phyloP scores from a whole-genome alignment of 2,888 invertebrate genomes.

The Smittia aterrima region DNA sequence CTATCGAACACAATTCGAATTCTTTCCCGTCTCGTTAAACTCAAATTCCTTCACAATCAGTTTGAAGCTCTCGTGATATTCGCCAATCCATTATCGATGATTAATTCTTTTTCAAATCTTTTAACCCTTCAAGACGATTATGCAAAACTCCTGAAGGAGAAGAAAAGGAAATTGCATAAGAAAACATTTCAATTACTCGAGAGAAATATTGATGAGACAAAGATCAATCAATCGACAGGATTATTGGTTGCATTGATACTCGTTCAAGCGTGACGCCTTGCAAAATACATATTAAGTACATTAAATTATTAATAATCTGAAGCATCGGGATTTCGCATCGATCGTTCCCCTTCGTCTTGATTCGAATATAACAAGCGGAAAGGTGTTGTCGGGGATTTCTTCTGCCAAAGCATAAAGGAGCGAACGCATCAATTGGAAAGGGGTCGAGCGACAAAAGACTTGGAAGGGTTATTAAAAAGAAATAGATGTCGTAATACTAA shows the following conservation, averaged over 20 bases:
- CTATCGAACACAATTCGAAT: too few relatives aligned
- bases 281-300: constrained; percentile 9
- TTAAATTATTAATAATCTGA: constrained; percentile 18
- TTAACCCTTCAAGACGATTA: not conserved
- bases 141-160: not conserved
- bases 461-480: constrained; percentile 29
- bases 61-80: too few relatives aligned
- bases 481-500: constrained; percentile 15
- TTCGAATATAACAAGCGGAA: constrained; percentile 12
- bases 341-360: not conserved
- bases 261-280: not conserved
- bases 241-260: constrained; percentile 5
- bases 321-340: not conserved
- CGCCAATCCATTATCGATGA: not conserved
- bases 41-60: too few relatives aligned
- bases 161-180: not conserved
- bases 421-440: not conserved
- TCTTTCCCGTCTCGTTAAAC: too few relatives aligned
- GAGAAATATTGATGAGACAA: constrained; percentile 12
- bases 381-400: not conserved
- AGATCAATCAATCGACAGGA: constrained; percentile 21
- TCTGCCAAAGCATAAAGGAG: not conserved
- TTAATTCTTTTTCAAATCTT: not conserved
- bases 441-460: not conserved
- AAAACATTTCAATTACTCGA: constrained; percentile 16